phyloP scores from a whole-genome alignment of 2,797 vertebrate species.

The Decapterus maruadsi region DNA sequence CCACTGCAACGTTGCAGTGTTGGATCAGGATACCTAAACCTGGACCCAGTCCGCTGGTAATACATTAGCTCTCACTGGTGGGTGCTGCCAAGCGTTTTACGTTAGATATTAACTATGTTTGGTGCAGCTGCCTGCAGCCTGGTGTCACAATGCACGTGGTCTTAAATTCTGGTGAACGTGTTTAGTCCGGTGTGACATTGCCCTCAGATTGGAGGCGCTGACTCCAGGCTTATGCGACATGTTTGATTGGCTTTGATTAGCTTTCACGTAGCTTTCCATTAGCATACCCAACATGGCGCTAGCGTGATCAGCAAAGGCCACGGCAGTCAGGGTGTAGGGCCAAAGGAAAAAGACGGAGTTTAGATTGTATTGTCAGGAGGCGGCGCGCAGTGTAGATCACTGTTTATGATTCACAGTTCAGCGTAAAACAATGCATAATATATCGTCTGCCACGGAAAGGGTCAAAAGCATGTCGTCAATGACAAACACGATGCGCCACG shows the following conservation, averaged over 20 bases:
- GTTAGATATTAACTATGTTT: conserved; percentile 53
- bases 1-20: not conserved
- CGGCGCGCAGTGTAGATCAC: not conserved
- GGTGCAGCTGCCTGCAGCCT: conserved; percentile 30
- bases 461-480: conserved; percentile 26
- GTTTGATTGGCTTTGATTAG: conserved; percentile 47
- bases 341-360: not conserved
- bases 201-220: conserved; percentile 23
- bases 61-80: conserved; percentile 32
- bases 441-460: not conserved
- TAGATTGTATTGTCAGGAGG: not conserved
- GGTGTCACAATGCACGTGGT: conserved; percentile 31
- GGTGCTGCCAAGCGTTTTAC: conserved; percentile 24
- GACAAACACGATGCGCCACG: conserved; percentile 29
- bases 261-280: conserved; percentile 16
- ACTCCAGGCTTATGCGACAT: conserved; percentile 8
- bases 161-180: conserved; percentile 14
- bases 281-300: not conserved
- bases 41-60: conserved; percentile 20
- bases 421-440: conserved; percentile 11
- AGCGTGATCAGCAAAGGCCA: conserved; percentile 10
- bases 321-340: not conserved
- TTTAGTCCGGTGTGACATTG: conserved; percentile 12
- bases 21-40: not conserved
- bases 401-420: conserved; percentile 19